A percentile compares a stretch with the other conserved stretches of the same genome.
Conservation (phyloP, 2,797 vertebrate genomes). For the Enteromius viviparus region DNA sequence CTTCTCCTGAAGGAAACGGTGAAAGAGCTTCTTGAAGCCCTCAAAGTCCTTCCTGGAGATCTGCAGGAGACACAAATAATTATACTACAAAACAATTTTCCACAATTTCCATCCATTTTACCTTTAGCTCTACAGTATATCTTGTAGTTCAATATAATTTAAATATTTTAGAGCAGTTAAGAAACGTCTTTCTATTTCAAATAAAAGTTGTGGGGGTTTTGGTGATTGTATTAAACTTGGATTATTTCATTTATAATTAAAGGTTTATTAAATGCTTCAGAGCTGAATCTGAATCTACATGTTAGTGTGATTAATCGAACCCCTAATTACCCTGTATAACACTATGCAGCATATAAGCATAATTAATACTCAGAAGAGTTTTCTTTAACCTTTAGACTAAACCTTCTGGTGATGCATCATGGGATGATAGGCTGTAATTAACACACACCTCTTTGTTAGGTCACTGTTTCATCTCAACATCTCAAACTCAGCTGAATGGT, state of each 20-base stretch:
- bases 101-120: background rate
- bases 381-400: slow-evolving; percentile 24
- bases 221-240: background rate
- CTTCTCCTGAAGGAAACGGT: slow-evolving; percentile 94
- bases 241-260: background rate
- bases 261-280: background rate
- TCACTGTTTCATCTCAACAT: background rate
- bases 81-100: background rate
- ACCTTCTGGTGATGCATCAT: background rate
- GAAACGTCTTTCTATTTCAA: background rate
- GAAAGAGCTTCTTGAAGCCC: slow-evolving; percentile 94
- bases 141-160: background rate
- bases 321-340: background rate
- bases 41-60: slow-evolving; percentile 89
- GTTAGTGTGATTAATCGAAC: background rate
- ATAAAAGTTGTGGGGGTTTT: background rate
- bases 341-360: background rate
- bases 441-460: background rate
- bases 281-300: background rate
- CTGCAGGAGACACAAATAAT: slow-evolving; percentile 61
- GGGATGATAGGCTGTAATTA: background rate
- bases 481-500: background rate
- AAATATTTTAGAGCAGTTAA: background rate
- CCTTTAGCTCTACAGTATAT: background rate
- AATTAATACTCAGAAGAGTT: slow-evolving; percentile 15